Evolutionary conservation across 35 echinoderm and acorn worm species (phyloP).

Genomic region (Diadema setosum): DNA sequence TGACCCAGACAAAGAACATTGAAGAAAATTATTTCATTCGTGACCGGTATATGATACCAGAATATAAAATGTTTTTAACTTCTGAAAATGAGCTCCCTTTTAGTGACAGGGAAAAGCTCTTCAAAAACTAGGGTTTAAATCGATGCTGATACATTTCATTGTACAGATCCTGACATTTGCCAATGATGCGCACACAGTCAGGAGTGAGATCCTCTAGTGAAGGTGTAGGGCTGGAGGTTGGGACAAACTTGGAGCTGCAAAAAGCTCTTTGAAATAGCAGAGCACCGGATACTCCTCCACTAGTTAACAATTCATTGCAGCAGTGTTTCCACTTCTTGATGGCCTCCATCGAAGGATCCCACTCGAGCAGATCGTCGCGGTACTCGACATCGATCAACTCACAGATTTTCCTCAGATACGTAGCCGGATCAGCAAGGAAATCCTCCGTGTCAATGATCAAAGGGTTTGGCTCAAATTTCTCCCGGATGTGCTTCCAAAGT

Average conservation of each 20-base stretch:
- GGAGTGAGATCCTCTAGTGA: not conserved
- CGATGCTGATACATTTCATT: not conserved
- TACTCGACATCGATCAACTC: not conserved
- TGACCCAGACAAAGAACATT: too few relatives aligned
- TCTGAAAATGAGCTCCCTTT: too few relatives aligned
- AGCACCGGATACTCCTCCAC: not conserved
- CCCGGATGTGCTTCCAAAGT: not conserved
- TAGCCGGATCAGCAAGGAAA: not conserved
- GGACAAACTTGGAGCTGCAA: not conserved
- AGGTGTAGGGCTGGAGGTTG: not conserved
- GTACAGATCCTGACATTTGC: not conserved
- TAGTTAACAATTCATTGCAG: not conserved
- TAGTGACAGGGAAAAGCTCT: too few relatives aligned
- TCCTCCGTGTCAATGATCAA: constrained; percentile 18
- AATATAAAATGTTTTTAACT: too few relatives aligned
- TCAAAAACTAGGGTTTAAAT: too few relatives aligned
- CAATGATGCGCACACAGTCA: not conserved
- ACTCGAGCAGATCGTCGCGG: not conserved
- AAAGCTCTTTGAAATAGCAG: not conserved
- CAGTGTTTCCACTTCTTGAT: not conserved
- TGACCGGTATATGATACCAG: too few relatives aligned
- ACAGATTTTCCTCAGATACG: not conserved
- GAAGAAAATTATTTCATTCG: too few relatives aligned
- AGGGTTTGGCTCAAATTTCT: not conserved
- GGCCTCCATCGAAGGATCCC: not conserved